phyloP scores from a whole-genome alignment of 2,113 vertebrate genomes.

The Globicephala melas region DNA sequence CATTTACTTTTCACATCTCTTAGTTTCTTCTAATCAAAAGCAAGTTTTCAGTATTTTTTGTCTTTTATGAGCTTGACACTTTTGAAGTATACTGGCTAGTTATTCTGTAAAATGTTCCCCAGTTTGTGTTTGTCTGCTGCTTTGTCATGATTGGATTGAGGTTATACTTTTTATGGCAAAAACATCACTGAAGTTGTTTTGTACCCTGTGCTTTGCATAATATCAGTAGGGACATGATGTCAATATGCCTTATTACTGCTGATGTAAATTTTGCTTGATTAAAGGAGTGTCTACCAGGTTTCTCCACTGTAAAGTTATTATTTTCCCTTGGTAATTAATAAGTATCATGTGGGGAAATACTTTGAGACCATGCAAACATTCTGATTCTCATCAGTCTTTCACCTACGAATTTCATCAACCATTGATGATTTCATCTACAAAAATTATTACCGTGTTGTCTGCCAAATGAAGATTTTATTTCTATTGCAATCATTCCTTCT shows the following conservation, averaged over 20 bases:
- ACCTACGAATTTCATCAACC: conserved; percentile 27
- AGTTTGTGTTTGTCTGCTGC: conserved; percentile 11
- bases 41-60: background rate
- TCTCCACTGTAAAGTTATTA: conserved; percentile 34
- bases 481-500: background rate
- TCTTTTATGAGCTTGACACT: conserved; percentile 7
- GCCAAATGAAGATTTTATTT: background rate
- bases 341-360: conserved; percentile 43
- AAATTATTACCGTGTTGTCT: background rate
- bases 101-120: conserved; percentile 5
- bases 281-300: conserved; percentile 22
- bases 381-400: conserved; percentile 35
- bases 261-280: conserved; percentile 48
- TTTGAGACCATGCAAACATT: background rate
- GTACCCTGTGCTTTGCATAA: background rate
- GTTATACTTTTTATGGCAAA: conserved; percentile 11
- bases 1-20: background rate
- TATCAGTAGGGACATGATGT: conserved; percentile 19
- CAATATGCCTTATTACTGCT: conserved; percentile 16
- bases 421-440: conserved; percentile 28
- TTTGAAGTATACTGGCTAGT: background rate
- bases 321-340: conserved; percentile 63
- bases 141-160: conserved; percentile 9
- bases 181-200: conserved; percentile 4
- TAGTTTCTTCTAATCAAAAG: conserved; percentile 31